Evolutionary conservation across 2,113 vertebrate species (phyloP), one percentile per base, ranked within the genome.

Genomic region (Columba livia): DNA sequence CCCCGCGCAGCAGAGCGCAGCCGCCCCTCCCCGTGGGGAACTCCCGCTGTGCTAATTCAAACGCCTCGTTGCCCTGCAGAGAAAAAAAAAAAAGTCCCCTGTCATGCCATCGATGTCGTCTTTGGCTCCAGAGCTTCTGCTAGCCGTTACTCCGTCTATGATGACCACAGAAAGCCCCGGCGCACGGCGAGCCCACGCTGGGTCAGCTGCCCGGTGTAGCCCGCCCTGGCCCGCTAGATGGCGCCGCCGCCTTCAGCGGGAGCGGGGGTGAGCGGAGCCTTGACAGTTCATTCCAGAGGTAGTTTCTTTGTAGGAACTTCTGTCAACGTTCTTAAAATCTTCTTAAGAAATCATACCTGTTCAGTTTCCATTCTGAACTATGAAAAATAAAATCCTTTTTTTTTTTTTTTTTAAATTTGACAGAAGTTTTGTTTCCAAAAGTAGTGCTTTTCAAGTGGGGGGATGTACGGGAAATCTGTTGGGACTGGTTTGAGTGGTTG

Each of bases 91-190:
- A 10, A 28, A 6, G 2, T 3, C 26, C 9, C 31, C 38, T 1
- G 18, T 4, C 42, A 2, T 0, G 56, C 14, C 60, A 15, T 56
- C 3, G n/a, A 3, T 0, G 17, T 6, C 6, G 10, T 7, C 36
- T 31, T 2, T 0, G 20, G 21, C 57, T 14, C 48, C 25, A 13
- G 26, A 36, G 38, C 17, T 21, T 24, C 25, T 15, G 19, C 10
- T 23, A 5, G 20, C 12, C 6, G 7, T 31, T 9, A 7, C 16
- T 31, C 20, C 10, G 1, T 4, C 3, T 19, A 13, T 38, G 23
- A 12, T 18, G 8, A 14, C 13, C 25, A 26, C 24, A 26, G 7
- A 9, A 28, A 28, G 25, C 51, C 24, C 25, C 25, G 23, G 44
- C 44, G 16, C 44, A 44, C 44, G 16, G 44, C 44, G 4, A 9